Base-by-base conservation (phyloP, 2,797 vertebrate genomes). In the Ctenopoma multispine region DNA sequence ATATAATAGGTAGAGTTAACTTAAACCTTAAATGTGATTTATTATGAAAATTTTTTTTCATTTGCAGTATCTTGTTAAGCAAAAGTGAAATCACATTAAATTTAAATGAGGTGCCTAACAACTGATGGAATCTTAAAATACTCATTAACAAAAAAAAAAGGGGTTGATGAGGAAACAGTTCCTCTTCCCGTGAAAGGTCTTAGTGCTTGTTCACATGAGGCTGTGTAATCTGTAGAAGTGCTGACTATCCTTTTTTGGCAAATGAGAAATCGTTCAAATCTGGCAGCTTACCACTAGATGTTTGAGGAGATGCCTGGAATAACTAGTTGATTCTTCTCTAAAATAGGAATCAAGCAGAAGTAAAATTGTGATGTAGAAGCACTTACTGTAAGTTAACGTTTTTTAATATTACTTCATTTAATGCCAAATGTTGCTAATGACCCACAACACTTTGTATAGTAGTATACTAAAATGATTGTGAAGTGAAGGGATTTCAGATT, bases 141-240 rank as follows among this genome's bases (percentile, higher is more conserved):
- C 10, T 3, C 6, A 48, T 49, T 3, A 29, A 48, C 34, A 54
- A 23, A 65, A 53, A 50, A 38, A 68, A 53, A 50, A 38, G 20
- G 44, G 12, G 27, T 10, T 18, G 18, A 3, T 50, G 73, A 38
- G 7, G 7, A 0, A n/a, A 41, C 4, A 17, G 23, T 66, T 31
- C 40, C 34, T 9, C n/a, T 41, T 4, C 13, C 55, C 15, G 12
- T 72, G 47, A 70, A 65, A 10, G 41, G 24, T 34, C 62, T 12
- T 14, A 15, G 20, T 43, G 66, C n/a, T 63, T 50, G 41, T 64
- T 85, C 80, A 83, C 74, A 80, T 72, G 81, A 78, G 55, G 72
- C 49, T 79, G 41, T 72, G 70, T 64, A 70, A 72, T 66, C 44
- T 38, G 17, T 43, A 44, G 62, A 80, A 72, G 41, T 67, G 70